Conservation (phyloP, 2,113 vertebrate species). For the Serilophus lunatus region DNA sequence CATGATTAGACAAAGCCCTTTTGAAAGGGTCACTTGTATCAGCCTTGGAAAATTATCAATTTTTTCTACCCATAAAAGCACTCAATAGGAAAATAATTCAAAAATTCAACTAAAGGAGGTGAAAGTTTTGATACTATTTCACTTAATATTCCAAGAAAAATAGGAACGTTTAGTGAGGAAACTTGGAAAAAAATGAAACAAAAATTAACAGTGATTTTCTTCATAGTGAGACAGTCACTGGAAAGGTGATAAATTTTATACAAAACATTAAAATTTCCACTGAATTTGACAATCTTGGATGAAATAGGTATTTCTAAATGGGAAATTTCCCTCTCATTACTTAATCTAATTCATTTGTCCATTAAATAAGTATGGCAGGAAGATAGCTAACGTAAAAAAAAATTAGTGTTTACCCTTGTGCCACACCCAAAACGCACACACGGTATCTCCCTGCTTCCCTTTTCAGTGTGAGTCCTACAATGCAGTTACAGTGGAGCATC, state of each 20-base stretch:
- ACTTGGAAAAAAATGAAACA: background rate
- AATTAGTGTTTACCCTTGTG: background rate
- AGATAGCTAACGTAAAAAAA: background rate
- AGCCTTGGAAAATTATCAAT: background rate
- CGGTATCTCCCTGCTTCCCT: background rate
- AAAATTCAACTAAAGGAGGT: background rate
- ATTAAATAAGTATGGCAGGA: background rate
- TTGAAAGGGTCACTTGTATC: background rate
- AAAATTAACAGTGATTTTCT: background rate
- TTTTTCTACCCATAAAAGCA: background rate
- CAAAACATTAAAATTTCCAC: background rate
- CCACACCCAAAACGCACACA: background rate
- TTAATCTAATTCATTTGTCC: background rate
- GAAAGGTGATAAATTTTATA: background rate
- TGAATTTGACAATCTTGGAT: background rate
- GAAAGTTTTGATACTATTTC: background rate
- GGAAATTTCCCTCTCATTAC: fast-evolving
- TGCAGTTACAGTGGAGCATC: background rate
- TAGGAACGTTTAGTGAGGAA: background rate
- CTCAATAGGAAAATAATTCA: background rate
- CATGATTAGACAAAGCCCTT: background rate
- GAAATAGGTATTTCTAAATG: background rate
- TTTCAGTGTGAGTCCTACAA: fast-evolving
- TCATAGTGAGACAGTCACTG: background rate
- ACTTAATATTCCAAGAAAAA: background rate